Percentiles rank a stretch among this genome's conserved stretches.
Evolutionary conservation across 2,888 invertebrate species (phyloP).

Genomic region (Petrophora chlorosata): DNA sequence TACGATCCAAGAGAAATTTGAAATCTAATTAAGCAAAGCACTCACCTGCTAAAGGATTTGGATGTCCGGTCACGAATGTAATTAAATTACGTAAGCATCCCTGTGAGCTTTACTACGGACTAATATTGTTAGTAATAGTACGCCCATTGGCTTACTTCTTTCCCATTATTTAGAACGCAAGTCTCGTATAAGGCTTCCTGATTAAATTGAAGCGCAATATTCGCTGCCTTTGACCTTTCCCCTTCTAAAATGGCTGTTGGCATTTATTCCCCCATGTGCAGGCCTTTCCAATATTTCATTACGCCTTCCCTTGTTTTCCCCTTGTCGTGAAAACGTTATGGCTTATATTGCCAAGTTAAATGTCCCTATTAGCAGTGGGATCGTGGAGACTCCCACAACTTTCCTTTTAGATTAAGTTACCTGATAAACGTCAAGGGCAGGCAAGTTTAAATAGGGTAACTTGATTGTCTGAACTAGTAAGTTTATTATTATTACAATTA

Average conservation of each 20-base stretch:
- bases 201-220: constrained; percentile 27
- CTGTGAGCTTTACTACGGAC: too few relatives aligned
- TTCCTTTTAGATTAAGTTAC: constrained; percentile 10
- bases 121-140: not conserved
- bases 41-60: constrained; percentile 48
- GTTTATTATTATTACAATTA: too few relatives aligned
- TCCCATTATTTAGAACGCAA: not conserved
- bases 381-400: constrained; percentile 6
- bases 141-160: not conserved
- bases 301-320: constrained; percentile 34
- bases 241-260: constrained; percentile 43
- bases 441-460: too few relatives aligned
- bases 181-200: constrained; percentile 42
- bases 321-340: constrained; percentile 28
- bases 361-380: constrained; percentile 10
- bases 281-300: constrained; percentile 41
- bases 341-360: constrained; percentile 29
- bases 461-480: too few relatives aligned
- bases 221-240: constrained; percentile 42
- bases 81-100: constrained; percentile 1
- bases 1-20: constrained; percentile 44
- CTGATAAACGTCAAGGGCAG: too few relatives aligned
- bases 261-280: constrained; percentile 44
- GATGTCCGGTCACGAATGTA: constrained; percentile 51
- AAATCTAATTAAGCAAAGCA: constrained; percentile 48